phyloP scores from a whole-genome alignment of 2,113 vertebrate genomes.

The Malurus melanocephalus region DNA sequence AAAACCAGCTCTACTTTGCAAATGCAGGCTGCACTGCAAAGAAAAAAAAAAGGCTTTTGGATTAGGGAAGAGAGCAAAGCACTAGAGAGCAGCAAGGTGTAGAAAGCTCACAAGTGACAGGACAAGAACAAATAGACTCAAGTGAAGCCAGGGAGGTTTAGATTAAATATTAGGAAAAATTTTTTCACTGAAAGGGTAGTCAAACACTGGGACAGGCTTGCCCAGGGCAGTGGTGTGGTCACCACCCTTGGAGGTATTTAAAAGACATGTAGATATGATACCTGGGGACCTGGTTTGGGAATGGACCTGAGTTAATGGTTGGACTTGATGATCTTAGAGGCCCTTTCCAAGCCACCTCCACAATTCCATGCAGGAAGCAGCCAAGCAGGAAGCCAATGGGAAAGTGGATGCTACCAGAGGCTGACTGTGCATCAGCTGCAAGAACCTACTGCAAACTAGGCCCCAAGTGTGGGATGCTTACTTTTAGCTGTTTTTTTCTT shows the following conservation, averaged over 20 bases:
- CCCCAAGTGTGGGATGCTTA: constrained; percentile 24
- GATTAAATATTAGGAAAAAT: neutral
- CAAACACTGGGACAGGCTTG: neutral
- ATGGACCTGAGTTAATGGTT: neutral
- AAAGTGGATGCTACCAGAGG: neutral
- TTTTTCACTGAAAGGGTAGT: neutral
- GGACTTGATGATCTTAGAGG: neutral
- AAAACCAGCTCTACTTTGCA: neutral
- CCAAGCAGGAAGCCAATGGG: neutral
- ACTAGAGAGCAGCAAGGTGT: neutral
- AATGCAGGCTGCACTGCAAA: neutral
- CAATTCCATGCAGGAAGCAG: neutral
- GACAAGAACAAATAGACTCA: neutral
- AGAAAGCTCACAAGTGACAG: neutral
- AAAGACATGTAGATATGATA: neutral
- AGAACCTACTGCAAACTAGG: neutral
- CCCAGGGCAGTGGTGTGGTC: neutral
- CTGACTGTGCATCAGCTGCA: neutral
- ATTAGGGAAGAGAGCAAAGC: neutral
- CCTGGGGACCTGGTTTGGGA: neutral
- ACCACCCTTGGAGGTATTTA: neutral
- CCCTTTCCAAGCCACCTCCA: neutral
- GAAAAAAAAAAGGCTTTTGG: neutral
- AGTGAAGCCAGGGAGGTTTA: neutral
- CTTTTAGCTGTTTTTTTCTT: constrained; percentile 72